Percentiles rank a stretch among this genome's conserved stretches.
Conservation (phyloP, 2,113 vertebrate species). For the Odocoileus virginianus region DNA sequence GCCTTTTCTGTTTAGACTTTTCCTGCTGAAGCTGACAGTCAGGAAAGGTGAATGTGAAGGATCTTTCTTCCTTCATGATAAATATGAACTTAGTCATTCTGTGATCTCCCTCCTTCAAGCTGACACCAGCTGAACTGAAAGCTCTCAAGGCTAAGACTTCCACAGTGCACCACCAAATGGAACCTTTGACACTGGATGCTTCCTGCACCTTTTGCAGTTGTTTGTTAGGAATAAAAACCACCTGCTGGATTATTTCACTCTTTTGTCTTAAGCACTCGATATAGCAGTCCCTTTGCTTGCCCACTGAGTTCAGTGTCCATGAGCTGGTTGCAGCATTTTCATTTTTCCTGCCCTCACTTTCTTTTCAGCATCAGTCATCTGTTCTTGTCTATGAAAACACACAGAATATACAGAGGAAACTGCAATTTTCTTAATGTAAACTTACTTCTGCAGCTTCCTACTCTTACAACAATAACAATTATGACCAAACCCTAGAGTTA, state of each 20-base stretch:
- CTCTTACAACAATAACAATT: conserved; percentile 8
- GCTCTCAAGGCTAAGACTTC: neutral
- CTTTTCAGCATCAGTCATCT: neutral
- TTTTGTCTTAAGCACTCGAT: neutral
- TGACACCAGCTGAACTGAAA: neutral
- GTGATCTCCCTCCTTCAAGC: neutral
- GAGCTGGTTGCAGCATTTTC: neutral
- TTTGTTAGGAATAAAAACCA: neutral
- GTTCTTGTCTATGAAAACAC: neutral
- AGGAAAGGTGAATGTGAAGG: neutral
- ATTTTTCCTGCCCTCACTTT: neutral
- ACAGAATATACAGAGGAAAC: conserved; percentile 32
- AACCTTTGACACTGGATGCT: neutral
- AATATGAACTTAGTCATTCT: neutral
- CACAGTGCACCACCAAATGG: neutral
- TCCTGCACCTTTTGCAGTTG: neutral
- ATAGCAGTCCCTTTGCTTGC: neutral
- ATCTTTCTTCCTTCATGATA: neutral
- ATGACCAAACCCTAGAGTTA: neutral
- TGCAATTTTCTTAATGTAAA: conserved; percentile 8
- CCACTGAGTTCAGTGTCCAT: neutral
- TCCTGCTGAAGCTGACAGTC: neutral
- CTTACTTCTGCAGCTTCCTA: neutral
- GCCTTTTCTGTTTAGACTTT: neutral
- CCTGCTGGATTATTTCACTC: neutral